phyloP scores from a whole-genome alignment of 2,888 invertebrate genomes.

The Perizoma flavofasciatum region DNA sequence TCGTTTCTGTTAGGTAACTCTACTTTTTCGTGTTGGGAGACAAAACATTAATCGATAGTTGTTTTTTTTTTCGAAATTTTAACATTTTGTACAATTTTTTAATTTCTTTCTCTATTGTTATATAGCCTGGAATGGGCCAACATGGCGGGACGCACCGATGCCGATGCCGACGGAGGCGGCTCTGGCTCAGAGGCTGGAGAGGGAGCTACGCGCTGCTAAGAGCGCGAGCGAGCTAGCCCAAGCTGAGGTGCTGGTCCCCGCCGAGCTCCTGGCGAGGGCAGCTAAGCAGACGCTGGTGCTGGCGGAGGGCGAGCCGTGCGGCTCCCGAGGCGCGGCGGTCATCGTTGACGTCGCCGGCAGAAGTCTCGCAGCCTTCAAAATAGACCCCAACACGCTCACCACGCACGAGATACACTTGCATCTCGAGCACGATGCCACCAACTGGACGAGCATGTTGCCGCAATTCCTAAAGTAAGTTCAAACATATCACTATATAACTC shows the following conservation, averaged over 20 bases:
- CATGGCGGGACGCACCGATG: conserved; percentile 76
- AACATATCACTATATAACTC: conserved; percentile 4
- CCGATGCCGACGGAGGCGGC: conserved; percentile 86
- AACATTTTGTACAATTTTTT: conserved; percentile 35
- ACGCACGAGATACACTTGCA: conserved; percentile 96
- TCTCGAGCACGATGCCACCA: conserved; percentile 92
- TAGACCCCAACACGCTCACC: conserved; percentile 93
- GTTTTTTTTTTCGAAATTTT: not conserved
- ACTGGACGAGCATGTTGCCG: conserved; percentile 94
- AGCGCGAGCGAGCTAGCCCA: conserved; percentile 90
- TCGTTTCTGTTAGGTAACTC: conserved; percentile 2
- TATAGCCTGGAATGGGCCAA: conserved; percentile 74
- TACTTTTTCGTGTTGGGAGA: not conserved
- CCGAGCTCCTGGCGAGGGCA: conserved; percentile 90
- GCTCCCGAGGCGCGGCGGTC: conserved; percentile 93
- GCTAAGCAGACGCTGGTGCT: conserved; percentile 91
- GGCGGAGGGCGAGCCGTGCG: conserved; percentile 95
- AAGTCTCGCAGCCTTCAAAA: conserved; percentile 91
- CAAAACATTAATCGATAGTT: too few relatives aligned
- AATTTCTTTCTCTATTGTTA: conserved; percentile 58
- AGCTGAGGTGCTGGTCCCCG: conserved; percentile 93
- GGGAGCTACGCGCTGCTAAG: conserved; percentile 91
- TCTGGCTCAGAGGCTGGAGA: conserved; percentile 89
- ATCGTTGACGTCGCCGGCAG: conserved; percentile 92
- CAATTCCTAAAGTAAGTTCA: conserved; percentile 94